Conservation (phyloP, 1,140 invertebrate genomes). For the Andricus grossulariae region DNA sequence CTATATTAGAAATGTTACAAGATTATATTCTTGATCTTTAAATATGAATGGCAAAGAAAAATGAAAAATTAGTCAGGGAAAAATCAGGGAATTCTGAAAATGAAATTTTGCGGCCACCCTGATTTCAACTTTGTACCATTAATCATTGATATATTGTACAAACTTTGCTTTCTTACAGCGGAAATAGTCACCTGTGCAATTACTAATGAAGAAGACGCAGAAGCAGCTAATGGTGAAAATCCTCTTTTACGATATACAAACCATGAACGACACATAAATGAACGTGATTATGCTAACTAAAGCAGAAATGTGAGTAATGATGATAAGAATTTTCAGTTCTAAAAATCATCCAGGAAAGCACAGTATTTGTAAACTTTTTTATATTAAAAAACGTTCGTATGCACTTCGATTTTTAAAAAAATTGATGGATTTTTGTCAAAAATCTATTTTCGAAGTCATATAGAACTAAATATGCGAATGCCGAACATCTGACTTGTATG, state of each 20-base stretch:
- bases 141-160: constrained; percentile 15
- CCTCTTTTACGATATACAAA: constrained; percentile 70
- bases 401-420: background rate
- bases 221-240: constrained; percentile 60
- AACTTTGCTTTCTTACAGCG: constrained; percentile 54
- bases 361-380: constrained; percentile 28
- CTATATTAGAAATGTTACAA: too few relatives aligned
- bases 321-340: background rate
- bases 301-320: constrained; percentile 35
- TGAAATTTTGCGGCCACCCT: too few relatives aligned
- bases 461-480: constrained; percentile 12
- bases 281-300: constrained; percentile 55
- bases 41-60: too few relatives aligned
- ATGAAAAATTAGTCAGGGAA: too few relatives aligned
- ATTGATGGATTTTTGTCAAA: background rate
- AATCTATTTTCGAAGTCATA: background rate
- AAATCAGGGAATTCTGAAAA: too few relatives aligned
- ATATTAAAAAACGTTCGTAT: constrained; percentile 7
- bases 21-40: too few relatives aligned
- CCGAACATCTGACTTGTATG: background rate
- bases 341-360: background rate
- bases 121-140: background rate
- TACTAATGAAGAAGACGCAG: constrained; percentile 67
- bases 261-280: constrained; percentile 67
- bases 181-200: constrained; percentile 61